These are phyloP conservation scores for Thymelicus sylvestris DNA, from an alignment of 2,888 invertebrate species.

Conservation along the genomic window DNA sequence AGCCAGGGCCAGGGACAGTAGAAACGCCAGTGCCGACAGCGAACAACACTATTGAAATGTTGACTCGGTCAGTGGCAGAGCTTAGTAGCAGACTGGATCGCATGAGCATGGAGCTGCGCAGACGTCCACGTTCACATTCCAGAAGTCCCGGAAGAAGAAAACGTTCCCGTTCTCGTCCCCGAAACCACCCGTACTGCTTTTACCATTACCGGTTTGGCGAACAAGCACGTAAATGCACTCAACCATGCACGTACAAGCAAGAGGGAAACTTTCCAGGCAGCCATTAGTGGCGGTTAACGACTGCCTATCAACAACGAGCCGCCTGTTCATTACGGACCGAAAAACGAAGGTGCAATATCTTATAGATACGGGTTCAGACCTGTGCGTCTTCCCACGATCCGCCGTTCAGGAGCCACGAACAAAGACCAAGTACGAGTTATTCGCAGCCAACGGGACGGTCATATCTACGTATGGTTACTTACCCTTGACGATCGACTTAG, in stretches of 20 bases:
- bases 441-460: slow-evolving; percentile 53
- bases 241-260: slow-evolving; percentile 42
- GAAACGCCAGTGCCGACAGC: neutral
- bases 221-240: slow-evolving; percentile 39
- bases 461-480: slow-evolving; percentile 46
- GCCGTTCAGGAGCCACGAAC: slow-evolving; percentile 18
- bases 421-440: slow-evolving; percentile 44
- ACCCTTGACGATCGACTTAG: slow-evolving; percentile 33
- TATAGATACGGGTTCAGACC: slow-evolving; percentile 41
- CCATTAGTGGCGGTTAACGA: slow-evolving; percentile 49
- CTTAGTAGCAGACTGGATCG: neutral
- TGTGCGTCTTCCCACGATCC: slow-evolving; percentile 40
- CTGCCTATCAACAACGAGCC: slow-evolving; percentile 42
- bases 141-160: neutral
- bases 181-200: slow-evolving; percentile 34
- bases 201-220: slow-evolving; percentile 41
- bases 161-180: slow-evolving; percentile 1
- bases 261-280: slow-evolving; percentile 44
- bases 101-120: slow-evolving; percentile 1
- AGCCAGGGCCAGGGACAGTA: neutral
- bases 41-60: neutral
- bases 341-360: slow-evolving; percentile 44
- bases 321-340: slow-evolving; percentile 47
- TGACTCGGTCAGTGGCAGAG: neutral
- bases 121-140: neutral